These are phyloP conservation scores for Herpetotheres cachinnans DNA, from an alignment of 2,113 vertebrate species.

Conservation along the genomic window DNA sequence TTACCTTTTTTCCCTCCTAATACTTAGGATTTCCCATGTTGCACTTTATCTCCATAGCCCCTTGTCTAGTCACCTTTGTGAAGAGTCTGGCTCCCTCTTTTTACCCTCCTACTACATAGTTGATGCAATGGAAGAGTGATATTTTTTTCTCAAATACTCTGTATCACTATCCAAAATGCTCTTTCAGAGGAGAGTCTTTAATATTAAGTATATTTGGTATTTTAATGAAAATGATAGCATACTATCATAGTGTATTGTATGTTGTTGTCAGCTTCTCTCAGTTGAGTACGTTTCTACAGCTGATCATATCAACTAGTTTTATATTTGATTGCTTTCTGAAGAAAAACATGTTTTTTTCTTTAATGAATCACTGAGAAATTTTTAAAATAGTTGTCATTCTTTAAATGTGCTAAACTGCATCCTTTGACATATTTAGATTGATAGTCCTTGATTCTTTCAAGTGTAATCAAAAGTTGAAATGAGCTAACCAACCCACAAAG, in stretches of 20 bases:
- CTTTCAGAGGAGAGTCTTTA: background rate
- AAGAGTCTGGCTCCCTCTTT: background rate
- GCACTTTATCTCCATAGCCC: background rate
- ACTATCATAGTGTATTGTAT: background rate
- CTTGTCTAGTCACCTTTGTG: background rate
- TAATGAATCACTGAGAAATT: background rate
- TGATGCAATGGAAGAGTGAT: background rate
- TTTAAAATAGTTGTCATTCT: background rate
- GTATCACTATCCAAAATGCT: background rate
- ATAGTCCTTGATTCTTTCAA: background rate
- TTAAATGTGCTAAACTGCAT: background rate
- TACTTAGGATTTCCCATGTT: background rate
- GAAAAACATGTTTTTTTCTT: background rate
- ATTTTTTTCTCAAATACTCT: background rate
- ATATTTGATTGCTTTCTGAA: background rate
- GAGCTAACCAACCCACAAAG: background rate
- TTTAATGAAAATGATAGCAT: background rate
- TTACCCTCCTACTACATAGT: background rate
- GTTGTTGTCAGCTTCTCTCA: background rate
- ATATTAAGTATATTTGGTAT: background rate
- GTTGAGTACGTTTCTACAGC: background rate
- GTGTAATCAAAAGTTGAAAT: background rate
- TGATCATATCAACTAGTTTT: background rate
- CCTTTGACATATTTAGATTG: background rate
- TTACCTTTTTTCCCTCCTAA: background rate